Conservation (phyloP, 2,888 invertebrate genomes). For the Cheilosia grossa region DNA sequence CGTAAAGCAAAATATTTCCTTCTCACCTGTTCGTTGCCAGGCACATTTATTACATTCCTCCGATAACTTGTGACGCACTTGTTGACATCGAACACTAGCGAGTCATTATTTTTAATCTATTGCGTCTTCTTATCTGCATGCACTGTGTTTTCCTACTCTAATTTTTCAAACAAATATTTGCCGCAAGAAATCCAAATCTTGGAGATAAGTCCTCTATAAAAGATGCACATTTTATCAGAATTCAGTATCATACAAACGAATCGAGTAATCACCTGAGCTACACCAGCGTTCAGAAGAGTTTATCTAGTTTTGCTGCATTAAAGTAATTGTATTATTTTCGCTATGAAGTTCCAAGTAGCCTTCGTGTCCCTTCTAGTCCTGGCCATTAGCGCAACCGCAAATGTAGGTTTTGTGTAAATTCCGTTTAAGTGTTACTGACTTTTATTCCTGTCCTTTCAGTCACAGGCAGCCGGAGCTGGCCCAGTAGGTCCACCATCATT, state of each 20-base stretch:
- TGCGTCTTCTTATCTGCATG: slow-evolving; percentile 49
- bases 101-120: slow-evolving; percentile 18
- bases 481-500: slow-evolving; percentile 41
- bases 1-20: background rate
- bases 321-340: background rate
- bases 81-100: slow-evolving; percentile 27
- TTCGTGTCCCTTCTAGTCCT: slow-evolving; percentile 28
- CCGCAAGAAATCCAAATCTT: slow-evolving; percentile 14
- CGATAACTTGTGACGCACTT: slow-evolving; percentile 56
- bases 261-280: slow-evolving; percentile 54
- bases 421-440: too few relatives aligned
- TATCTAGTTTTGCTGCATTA: background rate
- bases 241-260: slow-evolving; percentile 41
- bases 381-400: slow-evolving; percentile 16
- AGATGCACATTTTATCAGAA: slow-evolving; percentile 21
- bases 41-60: slow-evolving; percentile 3
- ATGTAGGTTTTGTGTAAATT: slow-evolving; percentile 21
- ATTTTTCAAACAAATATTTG: slow-evolving; percentile 66
- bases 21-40: background rate
- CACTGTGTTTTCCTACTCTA: slow-evolving; percentile 60
- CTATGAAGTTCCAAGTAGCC: slow-evolving; percentile 38
- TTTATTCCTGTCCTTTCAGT: slow-evolving; percentile 2
- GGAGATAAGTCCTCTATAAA: slow-evolving; percentile 49
- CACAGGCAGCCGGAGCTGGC: slow-evolving; percentile 12
- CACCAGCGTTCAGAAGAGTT: slow-evolving; percentile 42